phyloP scores from a whole-genome alignment of 2,888 invertebrate genomes.

The Rhimphoctona megacephalus region DNA sequence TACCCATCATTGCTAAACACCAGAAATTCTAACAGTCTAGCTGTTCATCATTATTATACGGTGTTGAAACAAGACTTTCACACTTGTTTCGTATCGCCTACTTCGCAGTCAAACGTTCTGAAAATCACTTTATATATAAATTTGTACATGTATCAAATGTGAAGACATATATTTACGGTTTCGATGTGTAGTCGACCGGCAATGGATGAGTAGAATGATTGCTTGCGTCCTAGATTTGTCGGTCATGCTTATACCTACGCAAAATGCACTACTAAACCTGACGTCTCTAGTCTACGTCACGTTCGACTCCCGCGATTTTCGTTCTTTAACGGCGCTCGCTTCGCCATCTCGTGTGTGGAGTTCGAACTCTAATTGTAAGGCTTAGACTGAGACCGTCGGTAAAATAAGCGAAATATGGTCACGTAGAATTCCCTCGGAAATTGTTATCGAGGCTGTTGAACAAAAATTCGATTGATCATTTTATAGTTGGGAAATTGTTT shows the following conservation, averaged over 20 bases:
- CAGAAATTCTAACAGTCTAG: slow-evolving; percentile 11
- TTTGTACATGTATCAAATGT: not conserved
- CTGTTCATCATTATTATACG: not conserved
- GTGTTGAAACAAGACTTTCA: slow-evolving; percentile 55
- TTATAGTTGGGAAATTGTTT: too few species aligned
- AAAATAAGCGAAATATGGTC: not conserved
- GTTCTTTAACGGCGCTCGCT: not conserved
- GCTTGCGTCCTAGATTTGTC: slow-evolving; percentile 62
- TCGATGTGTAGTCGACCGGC: slow-evolving; percentile 5
- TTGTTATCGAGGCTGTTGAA: not conserved
- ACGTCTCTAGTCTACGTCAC: slow-evolving; percentile 5
- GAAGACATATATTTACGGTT: not conserved
- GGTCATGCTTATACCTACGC: not conserved
- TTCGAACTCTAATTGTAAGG: not conserved
- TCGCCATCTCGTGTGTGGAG: slow-evolving; percentile 1
- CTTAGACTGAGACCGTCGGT: not conserved
- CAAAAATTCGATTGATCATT: too few species aligned
- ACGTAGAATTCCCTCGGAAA: not conserved
- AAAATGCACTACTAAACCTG: slow-evolving; percentile 17
- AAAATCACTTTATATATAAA: not conserved
- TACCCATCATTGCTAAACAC: slow-evolving; percentile 7
- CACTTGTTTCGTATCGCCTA: slow-evolving; percentile 32
- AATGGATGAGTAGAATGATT: slow-evolving; percentile 62
- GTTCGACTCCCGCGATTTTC: slow-evolving; percentile 6
- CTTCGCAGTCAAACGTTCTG: slow-evolving; percentile 2